These are phyloP conservation scores for Selene dorsalis DNA, from an alignment of 2,797 vertebrate genomes.

Conservation along the genomic window DNA sequence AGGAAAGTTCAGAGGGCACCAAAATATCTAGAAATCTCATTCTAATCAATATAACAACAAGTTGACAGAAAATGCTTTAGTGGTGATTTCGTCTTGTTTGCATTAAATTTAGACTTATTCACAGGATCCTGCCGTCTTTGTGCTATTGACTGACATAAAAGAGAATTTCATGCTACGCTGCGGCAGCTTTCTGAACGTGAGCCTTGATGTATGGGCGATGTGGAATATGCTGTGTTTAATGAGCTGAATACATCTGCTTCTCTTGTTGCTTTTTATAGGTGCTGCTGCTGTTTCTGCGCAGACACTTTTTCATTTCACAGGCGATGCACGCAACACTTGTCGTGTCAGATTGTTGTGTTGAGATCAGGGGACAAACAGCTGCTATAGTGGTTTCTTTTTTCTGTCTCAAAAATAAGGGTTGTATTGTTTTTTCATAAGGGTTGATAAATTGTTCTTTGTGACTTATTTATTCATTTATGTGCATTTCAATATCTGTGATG, in stretches of 20 bases:
- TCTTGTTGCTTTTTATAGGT: slow-evolving; percentile 40
- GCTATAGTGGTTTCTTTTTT: background rate
- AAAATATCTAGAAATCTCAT: background rate
- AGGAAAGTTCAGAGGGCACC: background rate
- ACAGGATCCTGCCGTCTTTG: background rate
- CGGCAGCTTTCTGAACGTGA: slow-evolving; percentile 18
- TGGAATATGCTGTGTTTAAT: slow-evolving; percentile 37
- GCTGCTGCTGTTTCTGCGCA: slow-evolving; percentile 14
- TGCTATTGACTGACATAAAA: slow-evolving; percentile 7
- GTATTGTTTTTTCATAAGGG: background rate
- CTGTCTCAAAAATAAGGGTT: background rate
- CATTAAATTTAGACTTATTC: background rate
- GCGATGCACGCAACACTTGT: slow-evolving; percentile 3
- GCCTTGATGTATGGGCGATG: slow-evolving; percentile 20
- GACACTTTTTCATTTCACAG: background rate
- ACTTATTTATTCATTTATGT: background rate
- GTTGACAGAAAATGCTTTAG: background rate
- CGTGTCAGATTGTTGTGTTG: slow-evolving; percentile 6
- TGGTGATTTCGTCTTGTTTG: background rate
- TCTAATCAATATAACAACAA: background rate
- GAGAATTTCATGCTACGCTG: background rate
- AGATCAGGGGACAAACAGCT: slow-evolving; percentile 3
- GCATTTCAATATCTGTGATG: background rate
- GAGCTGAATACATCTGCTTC: slow-evolving; percentile 34
- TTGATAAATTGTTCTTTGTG: background rate